These are phyloP conservation scores for Antedon bifida DNA, from an alignment of 35 echinoderm and acorn worm species.

Conservation along the genomic window DNA sequence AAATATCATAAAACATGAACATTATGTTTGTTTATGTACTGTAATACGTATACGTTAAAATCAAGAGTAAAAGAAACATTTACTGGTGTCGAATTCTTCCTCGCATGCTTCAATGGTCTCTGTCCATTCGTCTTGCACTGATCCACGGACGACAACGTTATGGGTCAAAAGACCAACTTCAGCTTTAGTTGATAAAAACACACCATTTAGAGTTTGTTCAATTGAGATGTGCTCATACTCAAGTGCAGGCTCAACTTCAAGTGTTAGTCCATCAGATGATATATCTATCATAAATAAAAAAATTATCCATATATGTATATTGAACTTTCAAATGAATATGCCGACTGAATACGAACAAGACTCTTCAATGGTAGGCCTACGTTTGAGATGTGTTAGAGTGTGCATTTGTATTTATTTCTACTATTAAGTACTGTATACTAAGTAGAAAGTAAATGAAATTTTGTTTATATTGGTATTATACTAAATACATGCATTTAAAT, in stretches of 20 bases:
- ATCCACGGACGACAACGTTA: conserved; percentile 52
- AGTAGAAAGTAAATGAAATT: no score
- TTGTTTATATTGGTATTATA: no score
- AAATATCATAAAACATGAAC: background rate
- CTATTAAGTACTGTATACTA: no score
- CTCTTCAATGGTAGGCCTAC: no score
- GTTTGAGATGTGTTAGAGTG: no score
- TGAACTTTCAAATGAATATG: background rate
- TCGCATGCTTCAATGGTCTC: conserved; percentile 48
- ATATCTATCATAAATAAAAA: conserved; percentile 41
- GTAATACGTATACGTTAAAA: background rate
- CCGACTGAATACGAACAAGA: background rate
- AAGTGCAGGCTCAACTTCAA: conserved; percentile 49
- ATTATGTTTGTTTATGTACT: background rate
- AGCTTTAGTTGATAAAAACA: conserved; percentile 42
- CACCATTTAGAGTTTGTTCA: conserved; percentile 34
- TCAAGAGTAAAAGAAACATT: no score
- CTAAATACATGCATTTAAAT: no score
- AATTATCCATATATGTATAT: no score
- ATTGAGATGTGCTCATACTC: conserved; percentile 52
- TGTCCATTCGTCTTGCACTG: conserved; percentile 61
- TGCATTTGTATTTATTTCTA: no score
- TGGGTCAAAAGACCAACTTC: conserved; percentile 67
- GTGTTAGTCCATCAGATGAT: conserved; percentile 35
- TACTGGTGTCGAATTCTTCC: conserved; percentile 56